Percentiles rank a stretch among this genome's conserved stretches.
Conservation (phyloP, 2,888 invertebrate genomes). For the Nomada lathburiana region DNA sequence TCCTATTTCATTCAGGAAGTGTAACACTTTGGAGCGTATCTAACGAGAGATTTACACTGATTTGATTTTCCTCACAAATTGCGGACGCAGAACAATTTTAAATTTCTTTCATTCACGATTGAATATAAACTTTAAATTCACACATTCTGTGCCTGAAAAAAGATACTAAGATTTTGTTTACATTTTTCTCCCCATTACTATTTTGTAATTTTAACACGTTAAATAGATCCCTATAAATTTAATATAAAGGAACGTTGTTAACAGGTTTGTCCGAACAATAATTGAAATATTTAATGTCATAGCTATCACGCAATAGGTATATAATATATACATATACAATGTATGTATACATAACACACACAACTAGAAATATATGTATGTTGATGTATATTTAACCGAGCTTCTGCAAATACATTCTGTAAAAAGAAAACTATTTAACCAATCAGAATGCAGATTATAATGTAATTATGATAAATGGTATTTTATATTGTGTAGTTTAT, state of each 20-base stretch:
- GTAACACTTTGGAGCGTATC: slow-evolving; percentile 64
- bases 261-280: no score
- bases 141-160: neutral
- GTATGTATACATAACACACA: no score
- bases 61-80: slow-evolving; percentile 46
- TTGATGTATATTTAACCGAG: no score
- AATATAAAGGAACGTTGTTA: neutral
- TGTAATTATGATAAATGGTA: no score
- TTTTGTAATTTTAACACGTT: neutral
- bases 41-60: slow-evolving; percentile 61
- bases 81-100: slow-evolving; percentile 53
- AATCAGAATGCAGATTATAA: no score
- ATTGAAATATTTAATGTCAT: no score
- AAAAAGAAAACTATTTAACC: no score
- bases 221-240: neutral
- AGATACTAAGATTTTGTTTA: neutral
- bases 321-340: no score
- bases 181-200: neutral
- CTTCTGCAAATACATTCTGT: no score
- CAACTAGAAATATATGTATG: no score
- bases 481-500: no score
- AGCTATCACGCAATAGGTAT: no score
- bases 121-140: neutral
- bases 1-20: slow-evolving; percentile 55
- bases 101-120: slow-evolving; percentile 27